Percentiles rank a stretch among this genome's conserved stretches.
Conservation (phyloP, 2,113 vertebrate species). For the Mesoclemmys tuberculata region DNA sequence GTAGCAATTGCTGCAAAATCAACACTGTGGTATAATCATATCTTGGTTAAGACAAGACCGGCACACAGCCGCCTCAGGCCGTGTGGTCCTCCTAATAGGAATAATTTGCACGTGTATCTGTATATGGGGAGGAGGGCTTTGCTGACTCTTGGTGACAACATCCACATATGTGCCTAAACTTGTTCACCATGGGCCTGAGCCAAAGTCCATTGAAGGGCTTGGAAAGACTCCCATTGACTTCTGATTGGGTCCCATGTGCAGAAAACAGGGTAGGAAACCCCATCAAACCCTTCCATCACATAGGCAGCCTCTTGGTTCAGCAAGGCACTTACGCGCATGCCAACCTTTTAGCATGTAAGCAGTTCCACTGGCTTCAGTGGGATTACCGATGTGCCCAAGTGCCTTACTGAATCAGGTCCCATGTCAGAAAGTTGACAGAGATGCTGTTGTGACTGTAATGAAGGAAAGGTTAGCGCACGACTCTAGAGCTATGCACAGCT, state of each 20-base stretch:
- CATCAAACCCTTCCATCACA: accelerated
- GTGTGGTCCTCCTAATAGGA: neutral
- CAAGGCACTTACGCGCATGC: neutral
- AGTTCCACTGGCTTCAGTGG: neutral
- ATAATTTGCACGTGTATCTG: accelerated
- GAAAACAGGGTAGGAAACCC: accelerated
- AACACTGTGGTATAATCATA: neutral
- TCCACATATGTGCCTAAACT: neutral
- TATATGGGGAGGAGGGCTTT: neutral
- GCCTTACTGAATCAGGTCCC: neutral
- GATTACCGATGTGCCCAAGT: neutral
- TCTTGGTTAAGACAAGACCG: neutral
- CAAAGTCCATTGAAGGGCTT: neutral
- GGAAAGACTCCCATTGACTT: neutral
- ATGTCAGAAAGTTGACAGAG: neutral
- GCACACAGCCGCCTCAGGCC: accelerated
- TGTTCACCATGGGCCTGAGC: neutral
- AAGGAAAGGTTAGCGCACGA: neutral
- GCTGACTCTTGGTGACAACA: neutral
- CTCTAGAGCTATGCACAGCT: accelerated
- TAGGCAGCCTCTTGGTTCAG: neutral
- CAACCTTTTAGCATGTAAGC: neutral
- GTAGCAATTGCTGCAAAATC: neutral
- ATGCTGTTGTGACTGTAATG: neutral
- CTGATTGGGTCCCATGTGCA: neutral